Percentiles rank a stretch among this genome's conserved stretches.
These are phyloP conservation scores for Polylopha cassiicola DNA, from an alignment of 2,888 invertebrate genomes.

Conservation along the genomic window DNA sequence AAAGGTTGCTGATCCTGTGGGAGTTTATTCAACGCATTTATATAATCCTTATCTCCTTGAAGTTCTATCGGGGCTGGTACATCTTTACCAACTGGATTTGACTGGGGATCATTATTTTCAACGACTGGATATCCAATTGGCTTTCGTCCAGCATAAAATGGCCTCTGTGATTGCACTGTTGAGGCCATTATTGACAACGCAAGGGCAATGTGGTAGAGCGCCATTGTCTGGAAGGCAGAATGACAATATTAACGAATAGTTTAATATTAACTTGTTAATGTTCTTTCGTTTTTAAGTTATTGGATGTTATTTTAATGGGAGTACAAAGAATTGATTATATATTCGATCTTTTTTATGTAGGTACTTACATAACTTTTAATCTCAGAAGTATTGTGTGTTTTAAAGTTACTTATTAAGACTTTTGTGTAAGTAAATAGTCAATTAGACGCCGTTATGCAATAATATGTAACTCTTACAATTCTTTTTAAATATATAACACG, in stretches of 20 bases:
- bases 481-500: no score
- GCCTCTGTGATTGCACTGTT: slow-evolving; percentile 75
- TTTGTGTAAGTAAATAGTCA: no score
- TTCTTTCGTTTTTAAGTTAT: neutral
- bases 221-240: slow-evolving; percentile 36
- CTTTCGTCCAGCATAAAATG: slow-evolving; percentile 78
- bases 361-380: no score
- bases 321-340: no score
- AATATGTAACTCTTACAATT: no score
- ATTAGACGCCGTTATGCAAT: no score
- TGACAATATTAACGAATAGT: neutral
- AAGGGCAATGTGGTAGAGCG: slow-evolving; percentile 36
- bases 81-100: slow-evolving; percentile 73
- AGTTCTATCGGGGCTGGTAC: slow-evolving; percentile 76
- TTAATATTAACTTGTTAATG: neutral
- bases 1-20: slow-evolving; percentile 81
- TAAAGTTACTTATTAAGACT: no score
- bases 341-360: neutral
- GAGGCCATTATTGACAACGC: slow-evolving; percentile 38
- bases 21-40: slow-evolving; percentile 75
- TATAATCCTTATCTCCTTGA: slow-evolving; percentile 72
- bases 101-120: slow-evolving; percentile 43
- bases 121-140: slow-evolving; percentile 79
- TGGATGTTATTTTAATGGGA: no score
- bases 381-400: no score